Percentiles rank a stretch among this genome's conserved stretches.
Evolutionary conservation across 37 sponge, comb jelly and placozoan species (phyloP).

Genomic region (Amphimedon queenslandica): DNA sequence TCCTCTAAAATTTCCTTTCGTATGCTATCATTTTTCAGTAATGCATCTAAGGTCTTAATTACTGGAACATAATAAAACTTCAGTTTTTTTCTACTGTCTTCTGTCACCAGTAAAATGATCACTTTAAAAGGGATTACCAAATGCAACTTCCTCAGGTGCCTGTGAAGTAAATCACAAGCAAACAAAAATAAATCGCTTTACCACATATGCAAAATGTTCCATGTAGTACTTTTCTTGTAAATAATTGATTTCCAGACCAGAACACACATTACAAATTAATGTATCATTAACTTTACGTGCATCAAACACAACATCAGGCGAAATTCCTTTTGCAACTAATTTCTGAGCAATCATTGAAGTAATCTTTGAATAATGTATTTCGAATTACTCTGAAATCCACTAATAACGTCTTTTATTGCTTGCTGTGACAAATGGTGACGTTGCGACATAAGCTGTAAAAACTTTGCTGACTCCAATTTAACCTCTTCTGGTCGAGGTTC

Average conservation of each 20-base stretch:
- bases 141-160: constrained; percentile 20
- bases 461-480: not conserved
- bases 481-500: too few relatives aligned
- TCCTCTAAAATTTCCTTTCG: too few relatives aligned
- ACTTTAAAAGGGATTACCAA: constrained; percentile 2
- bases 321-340: too few relatives aligned
- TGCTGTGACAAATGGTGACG: constrained; percentile 7
- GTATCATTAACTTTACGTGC: too few relatives aligned
- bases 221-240: not conserved
- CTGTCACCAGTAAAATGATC: constrained; percentile 7
- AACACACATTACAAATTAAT: too few relatives aligned
- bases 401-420: constrained; percentile 7
- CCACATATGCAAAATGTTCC: constrained; percentile 2
- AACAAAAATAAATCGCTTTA: not conserved
- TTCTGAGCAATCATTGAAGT: too few relatives aligned
- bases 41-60: constrained; percentile 5
- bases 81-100: not conserved
- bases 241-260: constrained; percentile 4
- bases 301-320: too few relatives aligned
- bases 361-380: too few relatives aligned
- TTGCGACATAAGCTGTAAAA: not conserved
- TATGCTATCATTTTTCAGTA: too few relatives aligned
- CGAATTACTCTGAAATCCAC: too few relatives aligned
- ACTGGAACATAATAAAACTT: constrained; percentile 11
- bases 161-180: not conserved